Percentiles rank a stretch among this genome's conserved stretches.
phyloP scores from a whole-genome alignment of 2,888 invertebrate genomes.

The Mylabris sibirica region DNA sequence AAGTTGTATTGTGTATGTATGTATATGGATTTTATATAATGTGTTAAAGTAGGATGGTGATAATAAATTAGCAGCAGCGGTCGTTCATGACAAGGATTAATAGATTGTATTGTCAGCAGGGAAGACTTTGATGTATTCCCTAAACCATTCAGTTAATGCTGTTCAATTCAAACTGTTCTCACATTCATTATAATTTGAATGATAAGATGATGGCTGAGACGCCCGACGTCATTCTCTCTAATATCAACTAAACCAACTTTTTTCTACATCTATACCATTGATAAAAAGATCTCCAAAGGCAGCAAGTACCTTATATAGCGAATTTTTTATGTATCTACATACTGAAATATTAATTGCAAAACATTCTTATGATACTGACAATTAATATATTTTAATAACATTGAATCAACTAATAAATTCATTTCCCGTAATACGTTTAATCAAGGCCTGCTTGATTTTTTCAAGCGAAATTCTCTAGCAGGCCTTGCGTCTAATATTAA shows the following conservation, averaged over 20 bases:
- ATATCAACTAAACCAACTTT: conserved; percentile 26
- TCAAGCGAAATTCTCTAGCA: too few species aligned
- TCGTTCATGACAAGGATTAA: conserved; percentile 60
- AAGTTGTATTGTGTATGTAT: conserved; percentile 9
- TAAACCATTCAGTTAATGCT: conserved; percentile 53
- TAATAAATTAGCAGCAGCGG: conserved; percentile 60
- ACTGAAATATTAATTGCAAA: too few species aligned
- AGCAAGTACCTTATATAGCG: too few species aligned
- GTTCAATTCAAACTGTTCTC: conserved; percentile 59
- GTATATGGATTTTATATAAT: conserved; percentile 38
- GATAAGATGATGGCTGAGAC: conserved; percentile 34
- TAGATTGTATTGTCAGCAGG: conserved; percentile 60
- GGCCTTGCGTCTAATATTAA: too few species aligned
- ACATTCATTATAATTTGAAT: conserved; percentile 57
- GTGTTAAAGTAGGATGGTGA: conserved; percentile 45
- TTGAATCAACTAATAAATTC: too few species aligned
- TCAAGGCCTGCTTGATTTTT: too few species aligned
- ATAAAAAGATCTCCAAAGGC: too few species aligned
- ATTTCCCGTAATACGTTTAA: too few species aligned
- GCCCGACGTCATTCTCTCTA: conserved; percentile 25
- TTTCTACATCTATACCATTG: too few species aligned
- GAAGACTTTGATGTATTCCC: conserved; percentile 60
- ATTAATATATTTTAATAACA: too few species aligned
- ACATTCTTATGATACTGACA: too few species aligned
- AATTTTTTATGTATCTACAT: too few species aligned